Evolutionary conservation across 2,797 vertebrate genomes (phyloP).

Genomic region (Somateria mollissima): DNA sequence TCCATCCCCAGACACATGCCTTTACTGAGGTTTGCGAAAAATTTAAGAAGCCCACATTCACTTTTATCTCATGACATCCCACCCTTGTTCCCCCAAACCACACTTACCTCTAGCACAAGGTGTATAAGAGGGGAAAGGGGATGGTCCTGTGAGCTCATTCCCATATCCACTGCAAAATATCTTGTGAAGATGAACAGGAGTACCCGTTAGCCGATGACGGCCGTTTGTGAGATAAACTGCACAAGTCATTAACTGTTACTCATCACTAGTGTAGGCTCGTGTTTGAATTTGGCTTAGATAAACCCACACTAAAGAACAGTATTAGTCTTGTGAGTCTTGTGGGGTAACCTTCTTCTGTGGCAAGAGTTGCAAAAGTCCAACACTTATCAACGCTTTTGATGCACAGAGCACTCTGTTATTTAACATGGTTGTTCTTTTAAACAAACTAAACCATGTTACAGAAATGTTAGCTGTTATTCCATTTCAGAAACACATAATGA

Average conservation of each 20-base stretch:
- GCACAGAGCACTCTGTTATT: background rate
- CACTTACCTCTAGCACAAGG: constrained; percentile 83
- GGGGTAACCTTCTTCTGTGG: background rate
- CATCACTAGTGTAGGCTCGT: background rate
- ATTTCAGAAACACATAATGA: constrained; percentile 21
- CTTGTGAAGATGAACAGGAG: constrained; percentile 61
- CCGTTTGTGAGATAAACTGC: constrained; percentile 26
- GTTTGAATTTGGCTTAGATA: background rate
- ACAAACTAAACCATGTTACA: background rate
- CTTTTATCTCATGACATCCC: constrained; percentile 73
- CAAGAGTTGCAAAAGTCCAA: background rate
- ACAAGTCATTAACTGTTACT: background rate
- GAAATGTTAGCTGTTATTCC: background rate
- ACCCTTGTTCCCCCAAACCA: constrained; percentile 69
- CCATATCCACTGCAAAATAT: constrained; percentile 69
- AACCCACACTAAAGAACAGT: background rate
- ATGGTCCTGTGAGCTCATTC: constrained; percentile 63
- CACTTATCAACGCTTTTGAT: background rate
- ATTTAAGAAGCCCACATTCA: constrained; percentile 73
- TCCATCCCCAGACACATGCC: constrained; percentile 74
- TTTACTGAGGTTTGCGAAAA: constrained; percentile 76
- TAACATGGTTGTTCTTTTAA: background rate
- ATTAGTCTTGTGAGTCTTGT: background rate
- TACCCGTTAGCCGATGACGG: background rate
- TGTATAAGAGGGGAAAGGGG: constrained; percentile 74